Conservation (phyloP, 2,113 vertebrate species). For the Nannobrachium achirus region DNA sequence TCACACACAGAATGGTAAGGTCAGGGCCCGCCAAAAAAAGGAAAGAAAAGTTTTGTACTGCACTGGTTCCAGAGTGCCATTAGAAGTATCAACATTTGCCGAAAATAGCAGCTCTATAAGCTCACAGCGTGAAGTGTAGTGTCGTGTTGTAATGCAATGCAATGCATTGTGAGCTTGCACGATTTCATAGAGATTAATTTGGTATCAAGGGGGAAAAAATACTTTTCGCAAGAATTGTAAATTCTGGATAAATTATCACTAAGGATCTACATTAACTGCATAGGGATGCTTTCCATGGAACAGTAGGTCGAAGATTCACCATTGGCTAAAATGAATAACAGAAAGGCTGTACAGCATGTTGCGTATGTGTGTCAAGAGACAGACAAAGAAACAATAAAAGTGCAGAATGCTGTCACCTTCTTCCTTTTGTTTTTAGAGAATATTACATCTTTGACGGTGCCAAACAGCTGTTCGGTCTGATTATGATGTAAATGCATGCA, state of each 20-base stretch:
- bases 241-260: too few relatives aligned
- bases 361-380: constrained; percentile 4
- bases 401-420: background rate
- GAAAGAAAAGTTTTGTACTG: constrained; percentile 45
- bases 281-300: too few relatives aligned
- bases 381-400: background rate
- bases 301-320: too few relatives aligned
- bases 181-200: too few relatives aligned
- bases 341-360: background rate
- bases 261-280: too few relatives aligned
- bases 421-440: constrained; percentile 2
- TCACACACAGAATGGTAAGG: constrained; percentile 41
- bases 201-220: too few relatives aligned
- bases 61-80: constrained; percentile 15
- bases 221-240: too few relatives aligned
- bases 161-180: too few relatives aligned
- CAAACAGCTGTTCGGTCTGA: constrained; percentile 27
- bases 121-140: too few relatives aligned
- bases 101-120: too few relatives aligned
- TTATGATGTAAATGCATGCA: constrained; percentile 56
- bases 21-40: constrained; percentile 1
- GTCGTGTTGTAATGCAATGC: too few relatives aligned
- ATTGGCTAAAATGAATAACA: too few relatives aligned
- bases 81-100: background rate
- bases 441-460: background rate